A percentile compares a stretch with the other conserved stretches of the same genome.
phyloP scores from a whole-genome alignment of 2,888 invertebrate genomes.

The Gerosis bhagava region DNA sequence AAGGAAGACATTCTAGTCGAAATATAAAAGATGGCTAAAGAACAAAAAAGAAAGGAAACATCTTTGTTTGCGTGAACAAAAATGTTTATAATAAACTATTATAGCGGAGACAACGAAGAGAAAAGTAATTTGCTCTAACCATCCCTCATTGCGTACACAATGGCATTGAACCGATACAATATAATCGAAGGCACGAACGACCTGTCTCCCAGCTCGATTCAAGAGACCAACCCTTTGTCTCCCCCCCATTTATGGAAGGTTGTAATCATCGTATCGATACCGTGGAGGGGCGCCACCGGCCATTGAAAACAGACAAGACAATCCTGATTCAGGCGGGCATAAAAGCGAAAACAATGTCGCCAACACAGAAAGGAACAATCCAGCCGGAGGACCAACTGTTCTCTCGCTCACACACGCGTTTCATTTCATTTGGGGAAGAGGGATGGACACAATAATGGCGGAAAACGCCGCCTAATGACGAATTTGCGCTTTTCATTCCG shows the following conservation, averaged over 20 bases:
- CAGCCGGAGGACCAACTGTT: constrained; percentile 71
- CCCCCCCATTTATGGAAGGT: constrained; percentile 77
- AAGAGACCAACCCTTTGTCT: constrained; percentile 81
- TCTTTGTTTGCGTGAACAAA: constrained; percentile 18
- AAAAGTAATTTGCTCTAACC: constrained; percentile 80
- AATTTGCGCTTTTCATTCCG: constrained; percentile 83
- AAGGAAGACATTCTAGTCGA: constrained; percentile 21
- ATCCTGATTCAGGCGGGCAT: constrained; percentile 79
- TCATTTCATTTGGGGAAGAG: constrained; percentile 42
- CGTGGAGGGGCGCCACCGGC: constrained; percentile 78
- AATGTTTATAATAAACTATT: constrained; percentile 39
- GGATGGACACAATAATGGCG: constrained; percentile 71
- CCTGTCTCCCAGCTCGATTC: constrained; percentile 77
- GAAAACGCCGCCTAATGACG: constrained; percentile 82
- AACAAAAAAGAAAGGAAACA: constrained; percentile 18
- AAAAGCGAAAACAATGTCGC: constrained; percentile 82
- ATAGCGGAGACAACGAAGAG: constrained; percentile 56
- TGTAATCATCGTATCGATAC: constrained; percentile 67
- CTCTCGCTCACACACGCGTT: constrained; percentile 49
- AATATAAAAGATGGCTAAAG: constrained; percentile 25
- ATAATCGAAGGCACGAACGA: constrained; percentile 77
- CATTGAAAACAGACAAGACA: constrained; percentile 81
- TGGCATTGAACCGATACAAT: constrained; percentile 77
- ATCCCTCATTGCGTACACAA: constrained; percentile 75
- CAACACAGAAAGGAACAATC: constrained; percentile 82